Percentiles rank a stretch among this genome's conserved stretches.
Evolutionary conservation across 2,797 vertebrate species (phyloP).

Genomic region (Ptychobarbus kaznakovi): DNA sequence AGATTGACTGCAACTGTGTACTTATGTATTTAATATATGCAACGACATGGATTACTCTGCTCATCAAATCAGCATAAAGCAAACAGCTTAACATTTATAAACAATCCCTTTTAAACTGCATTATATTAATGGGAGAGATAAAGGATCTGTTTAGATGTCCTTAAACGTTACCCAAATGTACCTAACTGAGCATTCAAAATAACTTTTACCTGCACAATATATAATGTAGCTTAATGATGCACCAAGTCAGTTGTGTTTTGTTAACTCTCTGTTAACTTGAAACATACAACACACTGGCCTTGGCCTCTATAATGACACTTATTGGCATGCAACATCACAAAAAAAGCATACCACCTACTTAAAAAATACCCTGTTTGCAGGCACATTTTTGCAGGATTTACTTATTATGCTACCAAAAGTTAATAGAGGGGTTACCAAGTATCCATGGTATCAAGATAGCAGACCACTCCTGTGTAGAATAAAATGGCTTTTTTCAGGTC

Average conservation of each 20-base stretch:
- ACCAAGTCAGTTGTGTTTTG: neutral
- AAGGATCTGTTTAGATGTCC: neutral
- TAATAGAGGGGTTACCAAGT: no score
- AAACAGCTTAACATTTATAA: conserved; percentile 36
- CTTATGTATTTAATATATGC: conserved; percentile 7
- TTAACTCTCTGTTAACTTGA: neutral
- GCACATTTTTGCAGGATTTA: neutral
- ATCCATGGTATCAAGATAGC: neutral
- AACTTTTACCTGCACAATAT: neutral
- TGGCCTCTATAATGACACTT: neutral
- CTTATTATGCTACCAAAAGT: neutral
- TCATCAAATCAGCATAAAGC: conserved; percentile 26
- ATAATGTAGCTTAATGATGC: neutral
- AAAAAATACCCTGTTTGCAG: neutral
- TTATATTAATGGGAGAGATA: conserved; percentile 19
- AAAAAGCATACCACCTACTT: no score
- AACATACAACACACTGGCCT: neutral
- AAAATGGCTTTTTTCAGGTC: neutral
- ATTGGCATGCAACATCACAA: neutral
- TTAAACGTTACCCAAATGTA: neutral
- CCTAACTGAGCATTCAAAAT: neutral
- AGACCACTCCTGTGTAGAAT: neutral
- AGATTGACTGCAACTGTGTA: neutral
- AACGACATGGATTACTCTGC: conserved; percentile 22
- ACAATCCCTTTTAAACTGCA: conserved; percentile 29